A percentile compares a stretch with the other conserved stretches of the same genome.
Evolutionary conservation across 2,888 invertebrate species (phyloP).

Genomic region (Yponomeuta plumbellus): DNA sequence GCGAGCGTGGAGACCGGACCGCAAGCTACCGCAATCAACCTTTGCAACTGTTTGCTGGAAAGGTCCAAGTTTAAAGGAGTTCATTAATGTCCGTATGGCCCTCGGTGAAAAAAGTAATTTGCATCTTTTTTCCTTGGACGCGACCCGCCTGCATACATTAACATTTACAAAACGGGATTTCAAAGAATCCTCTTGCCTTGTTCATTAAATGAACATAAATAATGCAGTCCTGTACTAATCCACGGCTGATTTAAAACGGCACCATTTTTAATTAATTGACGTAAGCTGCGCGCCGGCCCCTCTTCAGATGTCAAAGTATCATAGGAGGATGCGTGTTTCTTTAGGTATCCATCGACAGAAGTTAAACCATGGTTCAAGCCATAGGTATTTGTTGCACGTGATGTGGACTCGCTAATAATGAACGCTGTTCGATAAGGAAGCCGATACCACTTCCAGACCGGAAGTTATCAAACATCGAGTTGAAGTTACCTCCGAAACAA

Average conservation of each 20-base stretch:
- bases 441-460: background rate
- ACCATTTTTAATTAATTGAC: background rate
- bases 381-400: too few relatives aligned
- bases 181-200: conserved; percentile 8
- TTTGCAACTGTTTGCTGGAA: conserved; percentile 28
- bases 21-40: conserved; percentile 22
- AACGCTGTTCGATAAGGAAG: background rate
- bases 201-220: conserved; percentile 2
- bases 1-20: too few relatives aligned
- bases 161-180: conserved; percentile 12
- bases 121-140: conserved; percentile 16
- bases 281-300: background rate
- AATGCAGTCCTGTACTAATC: background rate
- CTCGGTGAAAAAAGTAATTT: conserved; percentile 13
- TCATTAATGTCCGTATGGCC: conserved; percentile 21
- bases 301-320: background rate
- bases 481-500: background rate
- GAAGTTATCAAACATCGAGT: background rate
- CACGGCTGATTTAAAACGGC: background rate
- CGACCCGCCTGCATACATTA: conserved; percentile 12
- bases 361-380: too few relatives aligned
- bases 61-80: conserved; percentile 22
- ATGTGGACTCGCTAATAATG: too few relatives aligned
- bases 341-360: too few relatives aligned
- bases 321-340: too few relatives aligned